Evolutionary conservation across 2,113 vertebrate genomes (phyloP), one percentile per base, ranked within the genome.

Genomic region (Indicator maculatus): DNA sequence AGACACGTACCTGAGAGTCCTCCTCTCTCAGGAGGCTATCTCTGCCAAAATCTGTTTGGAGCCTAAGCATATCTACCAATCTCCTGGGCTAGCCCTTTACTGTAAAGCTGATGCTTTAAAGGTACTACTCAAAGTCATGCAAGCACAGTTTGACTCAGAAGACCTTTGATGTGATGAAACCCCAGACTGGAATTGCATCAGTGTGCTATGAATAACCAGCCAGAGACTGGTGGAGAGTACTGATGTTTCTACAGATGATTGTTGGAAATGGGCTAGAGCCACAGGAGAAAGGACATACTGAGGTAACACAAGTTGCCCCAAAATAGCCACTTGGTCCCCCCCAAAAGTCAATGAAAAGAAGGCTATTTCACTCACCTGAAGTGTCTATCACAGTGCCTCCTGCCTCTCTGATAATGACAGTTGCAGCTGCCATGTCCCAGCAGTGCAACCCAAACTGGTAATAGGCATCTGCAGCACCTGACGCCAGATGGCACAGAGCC

Each of bases 361-460:
- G 45, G 45, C 14, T 50, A 59, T 72, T 73, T 78, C 64, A 84
- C 98, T 96, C 93, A 99, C 98, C 98, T 93, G 98, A 98, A 33
- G 98, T 99, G 95, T 99, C 98, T 27, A 99, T 98, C 90, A 99
- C 98, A 18, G 96, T 96, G 55, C 98, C 98, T 5, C 98, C 98
- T 0, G 98, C 98, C 96, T 99, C 98, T 91, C 98, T 96, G 65
- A 99, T 98, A 81, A 99, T 98, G 83, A 99, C 98, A 0, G 98
- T 98, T 1, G 98, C 98, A 0, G 98, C 98, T 6, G 98, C 98
- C 95, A 99, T 84, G 94, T 99, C 98, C 98, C 98, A 99, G 97
- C 98, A 99, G 95, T 99, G 98, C 52, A 99, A 95, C 38, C 98
- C 98, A 66, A 98, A 99, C 96, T 99, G 98, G 95, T 99, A 99